Percentiles rank a stretch among this genome's conserved stretches.
Conservation (phyloP, 2,888 invertebrate species). For the Eudasyphora cyanicolor region DNA sequence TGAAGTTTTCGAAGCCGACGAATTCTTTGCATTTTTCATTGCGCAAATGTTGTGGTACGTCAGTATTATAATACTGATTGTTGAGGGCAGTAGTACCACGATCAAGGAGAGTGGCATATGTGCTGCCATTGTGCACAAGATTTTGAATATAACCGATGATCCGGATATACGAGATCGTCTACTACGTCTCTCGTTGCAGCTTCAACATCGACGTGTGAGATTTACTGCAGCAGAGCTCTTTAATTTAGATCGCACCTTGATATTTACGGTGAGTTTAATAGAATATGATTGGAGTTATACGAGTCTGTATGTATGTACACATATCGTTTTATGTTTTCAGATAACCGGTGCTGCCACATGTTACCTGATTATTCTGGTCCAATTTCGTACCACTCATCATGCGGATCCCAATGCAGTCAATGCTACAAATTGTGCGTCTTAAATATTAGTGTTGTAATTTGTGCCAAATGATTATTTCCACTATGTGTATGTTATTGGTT, state of each 20-base stretch:
- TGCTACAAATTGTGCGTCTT: slow-evolving; percentile 47
- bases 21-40: slow-evolving; percentile 77
- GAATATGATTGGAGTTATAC: too few species aligned
- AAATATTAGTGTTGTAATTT: slow-evolving; percentile 11
- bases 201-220: slow-evolving; percentile 75
- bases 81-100: slow-evolving; percentile 75
- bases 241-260: slow-evolving; percentile 78
- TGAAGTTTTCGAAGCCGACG: slow-evolving; percentile 74
- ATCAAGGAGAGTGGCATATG: slow-evolving; percentile 74
- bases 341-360: slow-evolving; percentile 79
- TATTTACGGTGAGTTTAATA: slow-evolving; percentile 78
- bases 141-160: slow-evolving; percentile 76
- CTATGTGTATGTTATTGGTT: slow-evolving; percentile 21
- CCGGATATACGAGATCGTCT: slow-evolving; percentile 74
- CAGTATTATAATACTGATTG: slow-evolving; percentile 75
- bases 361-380: slow-evolving; percentile 79
- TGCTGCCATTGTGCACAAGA: slow-evolving; percentile 76
- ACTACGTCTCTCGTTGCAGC: slow-evolving; percentile 76
- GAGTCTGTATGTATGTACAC: too few species aligned
- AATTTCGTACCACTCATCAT: slow-evolving; percentile 74
- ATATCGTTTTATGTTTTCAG: slow-evolving; percentile 68
- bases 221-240: slow-evolving; percentile 80
- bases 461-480: slow-evolving; percentile 29
- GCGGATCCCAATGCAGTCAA: slow-evolving; percentile 35
- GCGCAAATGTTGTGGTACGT: slow-evolving; percentile 77